These are phyloP conservation scores for Fregetta grallaria DNA, from an alignment of 2,113 vertebrate genomes.

Conservation along the genomic window DNA sequence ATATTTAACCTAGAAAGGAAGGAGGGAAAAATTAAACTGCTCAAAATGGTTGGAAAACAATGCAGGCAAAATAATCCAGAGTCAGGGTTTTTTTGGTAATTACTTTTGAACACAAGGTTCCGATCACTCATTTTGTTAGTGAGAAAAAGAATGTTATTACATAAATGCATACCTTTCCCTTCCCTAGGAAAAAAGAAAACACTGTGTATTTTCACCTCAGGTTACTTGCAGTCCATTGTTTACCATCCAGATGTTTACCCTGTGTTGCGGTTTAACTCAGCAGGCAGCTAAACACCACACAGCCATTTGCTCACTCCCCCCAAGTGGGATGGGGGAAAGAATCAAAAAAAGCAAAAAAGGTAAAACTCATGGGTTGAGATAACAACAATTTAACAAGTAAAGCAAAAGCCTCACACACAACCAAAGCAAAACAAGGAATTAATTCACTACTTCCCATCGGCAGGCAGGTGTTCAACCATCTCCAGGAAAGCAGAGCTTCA, in stretches of 20 bases:
- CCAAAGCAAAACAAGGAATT: too few species aligned
- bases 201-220: neutral
- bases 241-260: neutral
- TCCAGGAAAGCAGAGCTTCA: too few species aligned
- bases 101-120: neutral
- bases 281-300: too few species aligned
- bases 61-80: neutral
- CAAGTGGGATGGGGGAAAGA: too few species aligned
- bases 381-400: too few species aligned
- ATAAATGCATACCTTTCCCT: neutral
- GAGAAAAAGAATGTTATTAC: neutral
- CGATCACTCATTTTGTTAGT: neutral
- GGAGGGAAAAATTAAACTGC: neutral
- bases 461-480: too few species aligned
- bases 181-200: neutral
- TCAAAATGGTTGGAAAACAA: neutral
- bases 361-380: too few species aligned
- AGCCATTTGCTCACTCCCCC: too few species aligned
- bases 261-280: too few species aligned
- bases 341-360: too few species aligned
- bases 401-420: too few species aligned
- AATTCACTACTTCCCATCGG: too few species aligned
- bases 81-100: neutral
- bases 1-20: neutral
- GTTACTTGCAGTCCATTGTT: rapidly evolving